Evolutionary conservation across 2,797 vertebrate genomes (phyloP).

Genomic region (Melanogrammus aeglefinus): DNA sequence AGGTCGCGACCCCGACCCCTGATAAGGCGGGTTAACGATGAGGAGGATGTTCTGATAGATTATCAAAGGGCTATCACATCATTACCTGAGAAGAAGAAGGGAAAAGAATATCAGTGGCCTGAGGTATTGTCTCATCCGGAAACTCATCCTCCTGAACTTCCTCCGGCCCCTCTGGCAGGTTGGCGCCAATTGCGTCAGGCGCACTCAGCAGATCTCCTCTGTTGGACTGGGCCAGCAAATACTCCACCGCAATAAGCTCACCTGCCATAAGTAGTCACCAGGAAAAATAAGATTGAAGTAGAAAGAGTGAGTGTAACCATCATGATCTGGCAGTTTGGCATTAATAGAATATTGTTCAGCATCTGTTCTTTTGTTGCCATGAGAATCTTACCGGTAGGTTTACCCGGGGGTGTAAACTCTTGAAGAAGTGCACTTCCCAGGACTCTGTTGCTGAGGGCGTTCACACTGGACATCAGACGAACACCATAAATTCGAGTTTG

Average conservation of each 20-base stretch:
- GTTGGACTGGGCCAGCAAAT: too few species aligned
- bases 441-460: slow-evolving; percentile 21
- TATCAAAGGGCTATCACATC: not conserved
- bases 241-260: slow-evolving; percentile 18
- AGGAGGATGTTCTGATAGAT: not conserved
- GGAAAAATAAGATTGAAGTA: not conserved
- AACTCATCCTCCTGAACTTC: not conserved
- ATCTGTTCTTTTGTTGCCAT: not conserved
- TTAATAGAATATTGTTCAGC: not conserved
- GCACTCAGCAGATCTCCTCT: too few species aligned
- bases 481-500: slow-evolving; percentile 17
- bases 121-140: not conserved
- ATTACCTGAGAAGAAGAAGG: not conserved
- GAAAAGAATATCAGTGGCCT: not conserved
- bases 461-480: slow-evolving; percentile 18
- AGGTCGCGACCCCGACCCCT: too few species aligned
- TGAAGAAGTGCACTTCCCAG: slow-evolving; percentile 18
- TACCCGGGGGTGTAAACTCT: slow-evolving; percentile 24
- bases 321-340: not conserved
- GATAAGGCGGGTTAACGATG: too few species aligned
- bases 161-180: not conserved
- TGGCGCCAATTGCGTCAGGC: not conserved
- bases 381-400: slow-evolving; percentile 26
- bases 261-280: slow-evolving; percentile 15
- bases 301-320: not conserved